A percentile compares a stretch with the other conserved stretches of the same genome.
Evolutionary conservation across 2,888 invertebrate genomes (phyloP).

Genomic region (Fissipunctia ypsillon): DNA sequence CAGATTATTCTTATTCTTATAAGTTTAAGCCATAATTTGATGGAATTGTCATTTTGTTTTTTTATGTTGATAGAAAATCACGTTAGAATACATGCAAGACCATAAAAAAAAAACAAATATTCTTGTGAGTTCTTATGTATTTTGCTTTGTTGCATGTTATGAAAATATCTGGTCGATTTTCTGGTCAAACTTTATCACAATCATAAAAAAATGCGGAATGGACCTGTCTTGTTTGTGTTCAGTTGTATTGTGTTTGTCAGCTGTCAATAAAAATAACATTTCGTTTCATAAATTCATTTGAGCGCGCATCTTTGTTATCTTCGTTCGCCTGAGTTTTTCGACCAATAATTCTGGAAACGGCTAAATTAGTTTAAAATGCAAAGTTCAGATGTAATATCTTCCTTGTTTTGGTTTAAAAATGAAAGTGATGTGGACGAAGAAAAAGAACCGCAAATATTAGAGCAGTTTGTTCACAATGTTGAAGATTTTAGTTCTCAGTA

Average conservation of each 20-base stretch:
- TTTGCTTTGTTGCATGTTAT: background rate
- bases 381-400: conserved; percentile 86
- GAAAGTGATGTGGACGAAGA: conserved; percentile 77
- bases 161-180: background rate
- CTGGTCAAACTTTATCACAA: too few species aligned
- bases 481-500: conserved; percentile 97
- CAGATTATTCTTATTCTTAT: too few species aligned
- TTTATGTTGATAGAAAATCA: too few species aligned
- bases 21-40: too few species aligned
- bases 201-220: conserved; percentile 42
- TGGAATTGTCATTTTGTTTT: too few species aligned
- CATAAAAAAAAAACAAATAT: background rate
- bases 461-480: conserved; percentile 95
- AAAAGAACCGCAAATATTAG: conserved; percentile 87
- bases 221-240: conserved; percentile 20
- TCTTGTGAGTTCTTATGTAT: background rate
- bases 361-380: conserved; percentile 77
- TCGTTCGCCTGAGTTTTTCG: conserved; percentile 36
- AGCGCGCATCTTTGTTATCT: conserved; percentile 43
- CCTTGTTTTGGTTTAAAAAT: conserved; percentile 84
- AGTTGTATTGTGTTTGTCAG: conserved; percentile 52
- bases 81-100: background rate
- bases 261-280: conserved; percentile 57
- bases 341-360: conserved; percentile 14
- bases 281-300: conserved; percentile 53